Conservation (phyloP, 2,888 invertebrate genomes). For the Rhagophthalmus giganteus region DNA sequence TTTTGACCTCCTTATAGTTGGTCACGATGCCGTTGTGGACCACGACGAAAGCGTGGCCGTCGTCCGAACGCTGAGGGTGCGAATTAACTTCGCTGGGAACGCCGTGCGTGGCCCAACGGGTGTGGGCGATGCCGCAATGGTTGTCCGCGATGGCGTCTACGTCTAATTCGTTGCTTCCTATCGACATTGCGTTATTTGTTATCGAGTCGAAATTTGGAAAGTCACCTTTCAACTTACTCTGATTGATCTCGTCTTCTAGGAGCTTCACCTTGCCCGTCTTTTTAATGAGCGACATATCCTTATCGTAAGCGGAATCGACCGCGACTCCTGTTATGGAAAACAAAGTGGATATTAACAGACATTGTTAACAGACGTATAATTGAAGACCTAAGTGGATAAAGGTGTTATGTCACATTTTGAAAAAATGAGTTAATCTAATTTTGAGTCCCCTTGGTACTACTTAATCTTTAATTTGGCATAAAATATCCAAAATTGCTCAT, state of each 20-base stretch:
- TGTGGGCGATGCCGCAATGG: constrained; percentile 98
- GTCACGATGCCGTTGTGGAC: constrained; percentile 97
- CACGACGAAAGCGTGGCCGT: constrained; percentile 81
- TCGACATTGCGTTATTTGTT: too few species aligned
- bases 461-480: too few species aligned
- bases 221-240: constrained; percentile 68
- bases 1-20: constrained; percentile 97
- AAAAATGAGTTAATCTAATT: too few species aligned
- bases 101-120: constrained; percentile 99
- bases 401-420: too few species aligned
- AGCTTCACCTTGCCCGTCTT: constrained; percentile 91
- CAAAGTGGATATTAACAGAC: too few species aligned
- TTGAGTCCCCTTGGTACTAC: too few species aligned
- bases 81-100: constrained; percentile 92
- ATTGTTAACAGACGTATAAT: too few species aligned
- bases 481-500: too few species aligned
- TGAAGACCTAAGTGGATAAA: too few species aligned
- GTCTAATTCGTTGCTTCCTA: constrained; percentile 65
- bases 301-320: constrained; percentile 74
- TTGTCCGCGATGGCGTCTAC: constrained; percentile 72
- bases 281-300: constrained; percentile 83
- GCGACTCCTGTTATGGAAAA: constrained; percentile 74
- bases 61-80: constrained; percentile 95
- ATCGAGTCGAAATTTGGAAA: too few species aligned
- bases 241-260: constrained; percentile 84